Conservation (phyloP, 2,113 vertebrate genomes). For the Grantiella picta region DNA sequence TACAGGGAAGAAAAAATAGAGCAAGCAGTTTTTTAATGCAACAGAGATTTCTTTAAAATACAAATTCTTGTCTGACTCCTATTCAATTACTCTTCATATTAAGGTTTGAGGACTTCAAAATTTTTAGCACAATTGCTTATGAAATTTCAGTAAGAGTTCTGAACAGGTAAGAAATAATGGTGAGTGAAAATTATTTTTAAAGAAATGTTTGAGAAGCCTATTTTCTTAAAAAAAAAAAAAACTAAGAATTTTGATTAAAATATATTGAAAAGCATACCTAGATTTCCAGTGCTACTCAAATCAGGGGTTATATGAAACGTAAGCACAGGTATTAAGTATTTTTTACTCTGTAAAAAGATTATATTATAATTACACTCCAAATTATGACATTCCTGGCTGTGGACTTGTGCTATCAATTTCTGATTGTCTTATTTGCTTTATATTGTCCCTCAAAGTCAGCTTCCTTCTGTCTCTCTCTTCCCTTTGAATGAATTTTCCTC, state of each 20-base stretch:
- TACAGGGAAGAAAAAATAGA: neutral
- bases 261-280: neutral
- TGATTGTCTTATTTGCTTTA: neutral
- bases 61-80: neutral
- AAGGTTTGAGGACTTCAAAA: neutral
- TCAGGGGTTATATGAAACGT: neutral
- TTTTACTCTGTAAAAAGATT: constrained; percentile 12
- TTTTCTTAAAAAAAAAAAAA: neutral
- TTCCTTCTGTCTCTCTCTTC: neutral
- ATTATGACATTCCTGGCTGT: neutral
- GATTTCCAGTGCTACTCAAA: neutral
- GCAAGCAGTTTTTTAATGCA: neutral
- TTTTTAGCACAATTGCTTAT: neutral
- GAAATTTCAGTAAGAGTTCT: neutral
- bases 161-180: neutral
- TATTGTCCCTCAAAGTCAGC: neutral
- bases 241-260: neutral
- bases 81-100: neutral
- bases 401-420: neutral
- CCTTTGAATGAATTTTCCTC: neutral
- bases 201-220: neutral
- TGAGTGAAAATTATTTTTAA: neutral
- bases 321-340: neutral
- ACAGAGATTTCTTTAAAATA: neutral
- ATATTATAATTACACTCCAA: neutral